Percentiles rank a stretch among this genome's conserved stretches.
Evolutionary conservation across 1,140 invertebrate species (phyloP).

Genomic region (Drosophila kikkawai): DNA sequence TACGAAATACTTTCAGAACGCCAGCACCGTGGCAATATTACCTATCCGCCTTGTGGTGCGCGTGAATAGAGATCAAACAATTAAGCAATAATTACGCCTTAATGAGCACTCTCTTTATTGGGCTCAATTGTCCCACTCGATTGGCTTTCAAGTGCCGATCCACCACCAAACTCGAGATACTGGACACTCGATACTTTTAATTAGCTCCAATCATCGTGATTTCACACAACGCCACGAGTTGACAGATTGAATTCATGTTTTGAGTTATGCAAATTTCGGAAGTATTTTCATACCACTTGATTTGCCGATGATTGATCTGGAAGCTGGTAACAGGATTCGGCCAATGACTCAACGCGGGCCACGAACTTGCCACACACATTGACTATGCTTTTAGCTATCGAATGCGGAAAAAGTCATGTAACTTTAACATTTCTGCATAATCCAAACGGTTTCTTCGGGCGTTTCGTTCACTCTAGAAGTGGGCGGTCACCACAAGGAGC

Average conservation of each 20-base stretch:
- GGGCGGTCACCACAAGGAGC: constrained; percentile 44
- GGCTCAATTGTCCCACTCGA: constrained; percentile 42
- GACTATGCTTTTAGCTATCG: constrained; percentile 20
- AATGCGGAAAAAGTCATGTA: constrained; percentile 74
- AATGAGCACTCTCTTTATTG: constrained; percentile 68
- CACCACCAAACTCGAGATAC: constrained; percentile 25
- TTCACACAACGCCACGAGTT: constrained; percentile 46
- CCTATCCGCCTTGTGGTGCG: constrained; percentile 69
- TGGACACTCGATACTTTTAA: constrained; percentile 44
- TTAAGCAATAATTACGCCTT: constrained; percentile 80
- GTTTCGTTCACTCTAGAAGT: constrained; percentile 38
- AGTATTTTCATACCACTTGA: constrained; percentile 48
- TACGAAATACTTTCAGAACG: constrained; percentile 49
- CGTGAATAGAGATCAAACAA: constrained; percentile 62
- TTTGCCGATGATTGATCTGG: constrained; percentile 53
- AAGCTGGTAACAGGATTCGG: constrained; percentile 49
- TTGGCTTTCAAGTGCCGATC: constrained; percentile 75
- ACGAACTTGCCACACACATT: constrained; percentile 73
- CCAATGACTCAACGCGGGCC: constrained; percentile 68
- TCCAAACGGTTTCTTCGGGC: constrained; percentile 40
- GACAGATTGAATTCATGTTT: constrained; percentile 63
- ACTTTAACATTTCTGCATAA: constrained; percentile 47
- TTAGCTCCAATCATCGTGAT: constrained; percentile 64
- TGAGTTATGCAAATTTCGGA: constrained; percentile 71
- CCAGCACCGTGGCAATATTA: constrained; percentile 33